phyloP scores from a whole-genome alignment of 2,113 vertebrate genomes.

The Talpa occidentalis region DNA sequence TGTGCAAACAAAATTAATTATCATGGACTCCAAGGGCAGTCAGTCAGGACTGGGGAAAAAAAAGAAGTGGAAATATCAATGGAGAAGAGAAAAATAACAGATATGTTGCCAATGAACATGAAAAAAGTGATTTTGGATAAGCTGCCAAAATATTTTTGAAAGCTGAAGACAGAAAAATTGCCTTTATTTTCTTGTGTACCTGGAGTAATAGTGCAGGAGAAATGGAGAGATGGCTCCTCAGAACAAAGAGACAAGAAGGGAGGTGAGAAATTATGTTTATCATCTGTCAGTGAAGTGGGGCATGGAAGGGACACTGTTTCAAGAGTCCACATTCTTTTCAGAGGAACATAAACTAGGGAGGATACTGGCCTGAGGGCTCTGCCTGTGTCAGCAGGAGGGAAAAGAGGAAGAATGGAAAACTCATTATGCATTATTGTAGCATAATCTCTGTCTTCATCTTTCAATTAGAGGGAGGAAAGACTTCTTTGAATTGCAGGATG shows the following conservation, averaged over 20 bases:
- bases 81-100: conserved; percentile 49
- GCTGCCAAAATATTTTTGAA: conserved; percentile 1
- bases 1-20: conserved; percentile 72
- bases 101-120: neutral
- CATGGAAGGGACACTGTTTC: neutral
- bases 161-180: neutral
- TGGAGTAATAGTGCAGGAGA: neutral
- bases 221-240: neutral
- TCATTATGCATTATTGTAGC: neutral
- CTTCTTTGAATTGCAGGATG: neutral
- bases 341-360: neutral
- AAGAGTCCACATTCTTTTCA: neutral
- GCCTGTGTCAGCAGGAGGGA: conserved; percentile 40
- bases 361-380: neutral
- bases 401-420: neutral
- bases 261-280: too few relatives aligned
- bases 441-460: conserved; percentile 31
- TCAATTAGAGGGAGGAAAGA: neutral
- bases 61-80: conserved; percentile 61
- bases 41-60: neutral
- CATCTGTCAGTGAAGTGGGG: neutral
- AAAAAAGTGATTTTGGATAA: neutral
- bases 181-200: neutral
- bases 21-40: conserved; percentile 75
- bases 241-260: too few relatives aligned